phyloP scores from a whole-genome alignment of 2,113 vertebrate species.

The Pachypanchax playfairii region DNA sequence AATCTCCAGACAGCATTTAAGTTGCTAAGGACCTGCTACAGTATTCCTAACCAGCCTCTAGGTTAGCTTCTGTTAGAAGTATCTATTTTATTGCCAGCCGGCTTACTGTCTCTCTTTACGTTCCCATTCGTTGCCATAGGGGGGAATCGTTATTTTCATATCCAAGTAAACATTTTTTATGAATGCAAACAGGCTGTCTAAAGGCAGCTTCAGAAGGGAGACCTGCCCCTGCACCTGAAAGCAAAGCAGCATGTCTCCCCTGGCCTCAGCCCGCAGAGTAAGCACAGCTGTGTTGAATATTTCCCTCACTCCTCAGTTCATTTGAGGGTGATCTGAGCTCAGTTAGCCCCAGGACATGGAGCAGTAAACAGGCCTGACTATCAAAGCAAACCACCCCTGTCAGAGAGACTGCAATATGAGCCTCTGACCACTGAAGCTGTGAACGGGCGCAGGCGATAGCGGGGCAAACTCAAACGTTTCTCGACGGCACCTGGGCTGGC shows the following conservation, averaged over 20 bases:
- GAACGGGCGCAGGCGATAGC: conserved; percentile 46
- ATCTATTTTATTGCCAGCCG: conserved; percentile 65
- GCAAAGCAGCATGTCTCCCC: conserved; percentile 41
- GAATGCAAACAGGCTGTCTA: conserved; percentile 67
- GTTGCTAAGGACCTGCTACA: conserved; percentile 44
- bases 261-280: conserved; percentile 53
- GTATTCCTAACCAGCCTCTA: conserved; percentile 47
- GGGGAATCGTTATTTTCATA: conserved; percentile 67
- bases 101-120: conserved; percentile 50
- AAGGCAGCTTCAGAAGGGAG: conserved; percentile 63
- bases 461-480: conserved; percentile 55
- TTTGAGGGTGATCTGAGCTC: conserved; percentile 76
- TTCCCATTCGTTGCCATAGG: conserved; percentile 48
- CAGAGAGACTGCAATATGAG: conserved; percentile 79
- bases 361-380: conserved; percentile 78
- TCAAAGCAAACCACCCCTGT: conserved; percentile 77
- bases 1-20: conserved; percentile 59
- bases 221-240: conserved; percentile 57
- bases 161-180: conserved; percentile 73
- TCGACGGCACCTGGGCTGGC: conserved; percentile 47
- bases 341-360: conserved; percentile 69
- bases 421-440: conserved; percentile 58
- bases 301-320: conserved; percentile 79
- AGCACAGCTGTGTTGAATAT: conserved; percentile 80
- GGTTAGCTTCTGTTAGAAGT: conserved; percentile 53